phyloP scores from a whole-genome alignment of 1,140 invertebrate species.

The Dreissena rostriformis region DNA sequence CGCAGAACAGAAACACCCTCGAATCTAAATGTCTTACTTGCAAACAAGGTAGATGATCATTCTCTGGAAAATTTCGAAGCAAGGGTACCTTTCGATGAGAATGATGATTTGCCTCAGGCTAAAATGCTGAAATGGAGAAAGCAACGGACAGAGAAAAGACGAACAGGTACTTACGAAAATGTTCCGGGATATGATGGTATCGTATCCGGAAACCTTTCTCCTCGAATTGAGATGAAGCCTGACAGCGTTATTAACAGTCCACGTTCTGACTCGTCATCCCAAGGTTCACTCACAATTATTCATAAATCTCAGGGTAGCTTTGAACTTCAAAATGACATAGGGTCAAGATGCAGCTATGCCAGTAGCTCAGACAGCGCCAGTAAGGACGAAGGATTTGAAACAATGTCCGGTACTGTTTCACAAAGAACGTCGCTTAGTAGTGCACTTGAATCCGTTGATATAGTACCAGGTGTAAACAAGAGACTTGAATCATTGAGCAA shows the following conservation, averaged over 20 bases:
- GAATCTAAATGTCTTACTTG: background rate
- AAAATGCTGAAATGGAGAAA: slow-evolving; percentile 72
- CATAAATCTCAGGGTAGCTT: slow-evolving; percentile 61
- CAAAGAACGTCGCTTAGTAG: slow-evolving; percentile 80
- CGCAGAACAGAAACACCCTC: background rate
- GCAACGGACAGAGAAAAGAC: slow-evolving; percentile 60
- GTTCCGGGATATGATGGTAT: slow-evolving; percentile 45
- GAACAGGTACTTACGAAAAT: slow-evolving; percentile 71
- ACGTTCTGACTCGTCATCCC: slow-evolving; percentile 38
- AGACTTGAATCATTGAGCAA: slow-evolving; percentile 57
- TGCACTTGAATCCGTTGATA: slow-evolving; percentile 74
- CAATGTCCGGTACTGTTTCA: slow-evolving; percentile 77
- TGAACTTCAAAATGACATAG: slow-evolving; percentile 73
- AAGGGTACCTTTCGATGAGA: slow-evolving; percentile 33
- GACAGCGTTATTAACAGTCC: slow-evolving; percentile 41
- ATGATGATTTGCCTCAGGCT: slow-evolving; percentile 66
- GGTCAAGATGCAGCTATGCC: slow-evolving; percentile 74
- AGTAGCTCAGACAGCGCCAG: slow-evolving; percentile 72
- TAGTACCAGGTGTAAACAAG: slow-evolving; percentile 61
- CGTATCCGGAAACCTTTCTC: slow-evolving; percentile 43
- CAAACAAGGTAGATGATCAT: slow-evolving; percentile 23
- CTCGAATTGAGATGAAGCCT: slow-evolving; percentile 12
- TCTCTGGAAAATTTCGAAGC: slow-evolving; percentile 43
- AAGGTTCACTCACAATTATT: slow-evolving; percentile 40
- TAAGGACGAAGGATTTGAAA: slow-evolving; percentile 79